Base-by-base conservation (phyloP, 1,140 invertebrate species). In the Bicyclus anynana region DNA sequence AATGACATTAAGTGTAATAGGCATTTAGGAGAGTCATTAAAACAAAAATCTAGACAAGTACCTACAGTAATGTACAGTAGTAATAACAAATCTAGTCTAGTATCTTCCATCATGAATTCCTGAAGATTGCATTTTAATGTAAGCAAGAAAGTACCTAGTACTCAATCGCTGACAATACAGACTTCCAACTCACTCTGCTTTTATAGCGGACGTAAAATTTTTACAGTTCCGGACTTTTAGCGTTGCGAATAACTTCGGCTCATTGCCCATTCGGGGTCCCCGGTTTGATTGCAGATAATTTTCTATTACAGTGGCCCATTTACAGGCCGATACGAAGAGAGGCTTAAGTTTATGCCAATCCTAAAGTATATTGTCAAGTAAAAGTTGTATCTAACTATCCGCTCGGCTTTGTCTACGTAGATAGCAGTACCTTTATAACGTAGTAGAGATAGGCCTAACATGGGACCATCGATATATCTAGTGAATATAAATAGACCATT, bases 141-240 rank as follows among this genome's bases (percentile, higher is more conserved):
- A 10, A 12, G 7, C 10, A 33, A 12, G 2, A 29, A 29, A 33
- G 2, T 33, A 33, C 7, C 7, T 33, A 10, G 1, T 33, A 12
- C 9, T 38, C 14, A 16, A 20, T 14, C 51, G 23, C 26, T 35
- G 26, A 44, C 26, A 23, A n/a, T 35, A 49, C n/a, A 33, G 38
- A 29, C 29, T 21, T 57, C 42, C 16, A 44, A 42, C 18, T 21
- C 46, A 47, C n/a, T 62, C 17, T 44, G 37, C 23, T 63, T 77
- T 78, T 78, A 78, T 67, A 44, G 65, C 1, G 5, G 58, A 62
- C 59, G 57, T 75, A 75, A 75, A 73, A 60, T 63, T 78, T 77
- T 73, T 71, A 77, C 60, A 55, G 42, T 63, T 62, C 63, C 58
- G 17, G 46, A 53, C 42, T 44, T 38, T 46, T 54, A 27, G 56